Base-by-base conservation (phyloP, 1,140 invertebrate genomes). In the Papilio polytes region DNA sequence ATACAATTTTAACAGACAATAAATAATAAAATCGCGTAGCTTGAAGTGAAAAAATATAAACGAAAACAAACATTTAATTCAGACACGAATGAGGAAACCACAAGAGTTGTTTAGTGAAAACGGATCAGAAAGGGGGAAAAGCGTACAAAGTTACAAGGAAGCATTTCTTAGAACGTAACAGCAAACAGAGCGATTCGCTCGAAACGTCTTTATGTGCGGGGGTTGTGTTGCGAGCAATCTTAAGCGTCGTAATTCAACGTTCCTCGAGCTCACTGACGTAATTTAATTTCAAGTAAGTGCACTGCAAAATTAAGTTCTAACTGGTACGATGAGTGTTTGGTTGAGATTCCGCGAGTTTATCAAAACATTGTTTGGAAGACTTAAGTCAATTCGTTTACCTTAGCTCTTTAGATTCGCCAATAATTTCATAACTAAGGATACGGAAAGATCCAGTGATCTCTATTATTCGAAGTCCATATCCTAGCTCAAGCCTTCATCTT, bases 251-350 rank as follows among this genome's bases (percentile, higher is more conserved):
- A 86, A 85, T 82, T 85, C 76, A 81, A 74, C 73, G 80, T 83
- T 83, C 56, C 80, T 53, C 66, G 51, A 85, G 83, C 80, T 83
- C 79, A 79, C 80, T 80, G 82, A 73, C 83, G 86, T 85, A 84
- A 87, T 87, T 86, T 83, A 83, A 85, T 88, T 89, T 80, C 48
- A 82, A 87, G 78, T 76, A 84, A 87, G 83, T 84, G 85, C 85
- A 84, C 84, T 81, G 80, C 77, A 82, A 86, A 87, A 89, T 85
- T 74, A 83, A 87, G 80, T n/a, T 73, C 22, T 15, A 56, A 51
- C 22, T 26, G 13, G 7, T 13, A 22, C 74, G n/a, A 76, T 76
- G 44, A 22, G 41, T 22, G 74, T 46, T 76, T 76, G 44, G 46
- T 76, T 13, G 26, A 76, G 20, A 22, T 76, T 51, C 20, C n/a